Evolutionary conservation across 2,113 vertebrate species (phyloP).

Genomic region (Bufo gargarizans): DNA sequence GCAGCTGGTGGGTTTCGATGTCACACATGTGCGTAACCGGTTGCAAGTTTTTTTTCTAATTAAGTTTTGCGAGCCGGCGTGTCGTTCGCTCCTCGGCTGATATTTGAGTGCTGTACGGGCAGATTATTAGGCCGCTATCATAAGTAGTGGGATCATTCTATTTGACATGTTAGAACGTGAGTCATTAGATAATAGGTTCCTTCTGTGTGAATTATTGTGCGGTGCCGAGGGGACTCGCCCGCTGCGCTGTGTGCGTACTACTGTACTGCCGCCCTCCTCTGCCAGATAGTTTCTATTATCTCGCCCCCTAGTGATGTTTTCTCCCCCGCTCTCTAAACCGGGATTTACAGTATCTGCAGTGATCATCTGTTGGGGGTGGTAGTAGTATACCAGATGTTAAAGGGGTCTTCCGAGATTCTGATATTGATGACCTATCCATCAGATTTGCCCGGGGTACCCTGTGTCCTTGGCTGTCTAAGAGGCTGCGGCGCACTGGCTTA

Average conservation of each 20-base stretch:
- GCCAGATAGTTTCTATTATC: not conserved
- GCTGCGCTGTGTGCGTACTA: not conserved
- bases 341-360: not conserved
- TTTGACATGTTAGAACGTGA: slow-evolving; percentile 43
- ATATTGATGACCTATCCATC: no score
- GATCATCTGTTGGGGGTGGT: not conserved
- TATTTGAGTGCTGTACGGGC: slow-evolving; percentile 4
- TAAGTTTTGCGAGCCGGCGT: slow-evolving; percentile 12
- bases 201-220: slow-evolving; percentile 38
- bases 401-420: no score
- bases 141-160: slow-evolving; percentile 38
- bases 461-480: no score
- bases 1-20: not conserved
- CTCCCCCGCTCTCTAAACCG: not conserved
- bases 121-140: slow-evolving; percentile 38
- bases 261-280: not conserved
- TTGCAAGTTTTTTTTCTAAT: slow-evolving; percentile 41
- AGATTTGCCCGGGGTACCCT: no score
- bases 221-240: slow-evolving; percentile 16
- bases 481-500: no score
- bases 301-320: not conserved
- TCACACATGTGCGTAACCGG: slow-evolving; percentile 37
- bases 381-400: not conserved
- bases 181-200: slow-evolving; percentile 53
- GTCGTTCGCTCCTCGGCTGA: slow-evolving; percentile 24